Evolutionary conservation across 1,140 invertebrate genomes (phyloP), one percentile per base, ranked within the genome.

Genomic region (Hydropsyche tenuis): DNA sequence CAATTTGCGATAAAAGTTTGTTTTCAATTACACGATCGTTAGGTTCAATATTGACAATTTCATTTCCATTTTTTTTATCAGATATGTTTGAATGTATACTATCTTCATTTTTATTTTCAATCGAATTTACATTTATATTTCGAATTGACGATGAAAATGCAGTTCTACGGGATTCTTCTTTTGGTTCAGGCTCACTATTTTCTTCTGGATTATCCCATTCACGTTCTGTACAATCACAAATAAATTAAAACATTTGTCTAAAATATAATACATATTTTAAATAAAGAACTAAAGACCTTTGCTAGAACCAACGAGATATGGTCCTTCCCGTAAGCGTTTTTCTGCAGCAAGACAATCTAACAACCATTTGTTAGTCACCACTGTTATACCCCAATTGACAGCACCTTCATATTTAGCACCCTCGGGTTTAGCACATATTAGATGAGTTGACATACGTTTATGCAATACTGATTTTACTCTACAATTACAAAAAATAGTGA

Each of bases 381-480:
- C 92, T 0, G 88, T 93, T 64, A 94, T 80, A 16, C 88, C 87
- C 95, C 95, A 97, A 80, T 93, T 94, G 0, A 93, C 81, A 0
- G 95, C 93, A 7, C 93, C 95, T 42, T 83, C 81, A 82, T 95
- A 96, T 81, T 97, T 97, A 62, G 90, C 89, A 0, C 95, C 94
- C 73, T 85, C 85, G 0, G 93, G 82, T 0, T 82, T 82, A 7
- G 90, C 89, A 72, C 93, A 94, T 22, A 96, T 83, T 0, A 97
- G 86, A 82, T 95, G 94, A 0, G 93, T 95, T 6, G 88, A 0
- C 87, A 86, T 6, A 85, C 83, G 81, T 72, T 53, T 60, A 23
- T 48, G 16, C 20, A 46, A 80, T 82, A 16, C 73, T 1, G 22
- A 18, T 37, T 56, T 53, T 48, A 11, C 68, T 70, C 2, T 46